A percentile compares a stretch with the other conserved stretches of the same genome.
These are phyloP conservation scores for Lordiphosa collinella DNA, from an alignment of 1,140 invertebrate species.

Conservation along the genomic window DNA sequence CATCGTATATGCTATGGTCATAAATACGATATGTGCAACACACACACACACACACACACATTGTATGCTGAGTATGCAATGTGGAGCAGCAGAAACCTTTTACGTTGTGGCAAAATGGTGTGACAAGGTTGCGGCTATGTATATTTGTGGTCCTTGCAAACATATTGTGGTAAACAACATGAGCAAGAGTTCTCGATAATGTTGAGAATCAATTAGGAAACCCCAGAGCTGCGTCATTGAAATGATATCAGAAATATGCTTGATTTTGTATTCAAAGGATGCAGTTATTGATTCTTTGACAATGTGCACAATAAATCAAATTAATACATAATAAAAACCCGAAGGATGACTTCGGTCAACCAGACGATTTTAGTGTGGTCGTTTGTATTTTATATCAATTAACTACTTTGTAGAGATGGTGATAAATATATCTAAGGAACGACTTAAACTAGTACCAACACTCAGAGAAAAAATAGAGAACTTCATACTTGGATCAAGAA, in stretches of 20 bases:
- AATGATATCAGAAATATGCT: slow-evolving; percentile 1
- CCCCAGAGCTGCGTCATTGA: slow-evolving; percentile 22
- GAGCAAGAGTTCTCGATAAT: slow-evolving; percentile 45
- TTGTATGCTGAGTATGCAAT: slow-evolving; percentile 9
- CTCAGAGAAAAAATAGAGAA: too few species aligned
- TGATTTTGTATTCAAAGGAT: neutral
- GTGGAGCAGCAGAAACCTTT: slow-evolving; percentile 8
- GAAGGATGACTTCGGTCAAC: too few species aligned
- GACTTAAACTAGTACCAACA: too few species aligned
- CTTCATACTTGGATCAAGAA: too few species aligned
- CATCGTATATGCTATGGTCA: slow-evolving; percentile 57
- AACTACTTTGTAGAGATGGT: too few species aligned
- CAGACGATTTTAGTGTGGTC: too few species aligned
- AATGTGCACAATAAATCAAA: too few species aligned
- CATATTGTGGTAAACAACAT: slow-evolving; percentile 52
- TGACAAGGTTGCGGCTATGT: slow-evolving; percentile 37
- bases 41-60: neutral
- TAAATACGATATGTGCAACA: slow-evolving; percentile 35
- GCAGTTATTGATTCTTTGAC: too few species aligned
- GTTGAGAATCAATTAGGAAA: slow-evolving; percentile 47
- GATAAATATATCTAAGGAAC: too few species aligned
- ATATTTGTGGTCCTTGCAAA: slow-evolving; percentile 31
- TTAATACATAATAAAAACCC: too few species aligned
- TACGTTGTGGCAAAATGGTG: slow-evolving; percentile 13
- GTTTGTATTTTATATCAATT: too few species aligned